Base-by-base conservation (phyloP, 2,888 invertebrate species). In the Chymomyza caudatula region DNA sequence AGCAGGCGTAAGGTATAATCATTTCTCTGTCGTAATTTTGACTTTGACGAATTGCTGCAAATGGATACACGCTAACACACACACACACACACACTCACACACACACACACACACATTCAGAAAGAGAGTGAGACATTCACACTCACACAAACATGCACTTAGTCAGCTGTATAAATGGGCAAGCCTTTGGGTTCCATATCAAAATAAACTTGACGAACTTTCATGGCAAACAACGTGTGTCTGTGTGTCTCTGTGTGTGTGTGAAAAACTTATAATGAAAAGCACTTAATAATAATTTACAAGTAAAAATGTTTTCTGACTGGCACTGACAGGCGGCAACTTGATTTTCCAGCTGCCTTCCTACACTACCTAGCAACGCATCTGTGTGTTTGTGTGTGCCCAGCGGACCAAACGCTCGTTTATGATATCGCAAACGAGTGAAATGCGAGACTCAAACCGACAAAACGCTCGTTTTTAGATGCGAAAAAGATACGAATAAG, bases 21-120 rank as follows among this genome's bases (percentile, higher is more conserved):
- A 74, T 73, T 71, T 69, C 72, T 71, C 63, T 78, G 74, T 73
- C 67, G 76, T 65, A 78, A 69, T 82, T 78, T 74, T 79, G 80
- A 85, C 85, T 84, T 77, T 80, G 82, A 85, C 84, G 84, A 74
- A 85, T 80, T 73, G 78, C 57, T 69, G 68, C 72, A 54, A 69
- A 73, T 69, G 72, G 69, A 69, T 63, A 62, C 71, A 37, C 11
- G 29, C 29, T 37, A 11, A 11, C 8, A 29, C 29, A 8, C 29
- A 37, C 29, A 37, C 11, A 37, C 5, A 52, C 8, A 23, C 52
- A 17, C 52, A 22, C 19, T 8, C 52, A 52, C n/a, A 47, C 6
- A 3, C 47, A 47, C 19, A 47, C 19, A 47, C 6, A 22, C 23
- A 52, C 3, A 23, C 20, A 22, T 20, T 3, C 22, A 23, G 47